Conservation (phyloP, 2,113 vertebrate genomes). For the Merops nubicus region DNA sequence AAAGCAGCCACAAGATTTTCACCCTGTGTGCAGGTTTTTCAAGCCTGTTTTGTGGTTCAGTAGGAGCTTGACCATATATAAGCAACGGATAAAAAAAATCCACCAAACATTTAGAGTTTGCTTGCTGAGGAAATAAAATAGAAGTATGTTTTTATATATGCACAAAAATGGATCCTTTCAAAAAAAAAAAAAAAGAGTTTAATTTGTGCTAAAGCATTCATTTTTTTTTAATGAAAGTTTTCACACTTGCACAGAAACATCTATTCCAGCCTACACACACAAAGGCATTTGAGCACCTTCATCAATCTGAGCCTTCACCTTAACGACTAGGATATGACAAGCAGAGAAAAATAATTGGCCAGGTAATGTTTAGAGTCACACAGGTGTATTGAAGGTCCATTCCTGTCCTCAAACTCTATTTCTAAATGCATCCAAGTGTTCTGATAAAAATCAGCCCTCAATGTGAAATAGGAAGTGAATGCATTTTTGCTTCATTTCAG, state of each 20-base stretch:
- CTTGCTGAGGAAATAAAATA: neutral
- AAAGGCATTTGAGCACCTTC: neutral
- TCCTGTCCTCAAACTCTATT: conserved; percentile 22
- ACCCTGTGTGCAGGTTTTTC: neutral
- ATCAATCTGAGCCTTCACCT: neutral
- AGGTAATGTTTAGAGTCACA: neutral
- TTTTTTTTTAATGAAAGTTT: neutral
- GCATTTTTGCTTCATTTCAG: conserved; percentile 64
- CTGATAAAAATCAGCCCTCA: conserved; percentile 75
- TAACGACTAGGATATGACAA: neutral
- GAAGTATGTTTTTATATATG: neutral
- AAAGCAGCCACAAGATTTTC: neutral
- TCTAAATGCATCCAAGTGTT: conserved; percentile 58
- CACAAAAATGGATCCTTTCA: neutral
- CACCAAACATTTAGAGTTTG: neutral
- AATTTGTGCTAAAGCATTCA: neutral
- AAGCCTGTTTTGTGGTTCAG: neutral
- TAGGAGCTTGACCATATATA: neutral
- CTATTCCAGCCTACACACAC: neutral
- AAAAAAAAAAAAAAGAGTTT: neutral
- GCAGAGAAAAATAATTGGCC: neutral
- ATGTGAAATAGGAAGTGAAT: conserved; percentile 56
- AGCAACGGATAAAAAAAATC: neutral
- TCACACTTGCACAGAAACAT: neutral
- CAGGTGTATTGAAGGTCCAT: conserved; percentile 23